Evolutionary conservation across 2,797 vertebrate genomes (phyloP), one percentile per base, ranked within the genome.

Genomic region (Siniperca scherzeri): DNA sequence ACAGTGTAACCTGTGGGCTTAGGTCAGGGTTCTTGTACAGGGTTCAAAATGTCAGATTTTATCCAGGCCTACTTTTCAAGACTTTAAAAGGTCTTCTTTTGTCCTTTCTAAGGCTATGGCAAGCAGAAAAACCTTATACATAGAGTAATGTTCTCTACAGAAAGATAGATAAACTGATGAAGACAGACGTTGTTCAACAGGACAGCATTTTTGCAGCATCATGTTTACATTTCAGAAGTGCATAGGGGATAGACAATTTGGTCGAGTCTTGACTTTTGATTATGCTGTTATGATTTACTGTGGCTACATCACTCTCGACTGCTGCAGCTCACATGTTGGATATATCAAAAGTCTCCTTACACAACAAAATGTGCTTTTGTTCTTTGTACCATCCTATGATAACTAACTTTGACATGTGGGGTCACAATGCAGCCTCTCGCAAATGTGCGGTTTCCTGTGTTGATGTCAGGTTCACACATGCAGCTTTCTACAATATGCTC

Each of bases 401-500:
- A 73, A 38, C 48, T 44, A 67, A 72, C 36, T 44, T 44, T 77
- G 40, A 46, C 52, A 42, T 21, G 16, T 22, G 4, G 16, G 19
- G 19, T 88, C 74, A 65, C 30, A 17, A 48, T 44, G 25, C 40
- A 48, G n/a, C 19, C 55, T 38, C 57, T 69, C 48, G 65, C 46
- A 84, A 78, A 85, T 59, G 56, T 30, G 57, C 7, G 3, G 25
- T 80, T 90, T 93, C 79, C 52, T 84, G 86, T 77, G n/a, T 56
- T 12, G 3, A 27, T 55, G 30, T 53, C 69, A 65, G 46, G 53
- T 69, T 81, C 53, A 74, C 36, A 61, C 25, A 57, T 25, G 38
- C 16, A 2, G 36, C 55, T 36, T 30, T 53, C 38, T 17, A 59
- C 13, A 10, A 68, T 57, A 14, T 68, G 7, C 55, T 76, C 50